phyloP scores from a whole-genome alignment of 2,888 invertebrate genomes.

The Labia minor region DNA sequence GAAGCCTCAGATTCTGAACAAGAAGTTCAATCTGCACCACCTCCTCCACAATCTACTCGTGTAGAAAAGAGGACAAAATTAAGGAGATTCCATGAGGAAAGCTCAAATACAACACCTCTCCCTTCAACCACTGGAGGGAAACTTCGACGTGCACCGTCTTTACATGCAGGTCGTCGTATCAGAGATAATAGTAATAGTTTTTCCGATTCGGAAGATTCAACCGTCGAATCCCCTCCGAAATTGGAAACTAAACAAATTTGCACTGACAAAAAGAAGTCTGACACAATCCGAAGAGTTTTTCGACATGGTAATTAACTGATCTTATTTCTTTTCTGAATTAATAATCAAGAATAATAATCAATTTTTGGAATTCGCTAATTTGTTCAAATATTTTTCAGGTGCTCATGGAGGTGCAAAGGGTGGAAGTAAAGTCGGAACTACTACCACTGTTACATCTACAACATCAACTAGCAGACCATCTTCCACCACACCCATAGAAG shows the following conservation, averaged over 20 bases:
- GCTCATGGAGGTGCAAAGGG: conserved; percentile 28
- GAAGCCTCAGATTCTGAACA: not conserved
- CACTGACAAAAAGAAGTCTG: conserved; percentile 60
- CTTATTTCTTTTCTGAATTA: no score
- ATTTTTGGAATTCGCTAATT: no score
- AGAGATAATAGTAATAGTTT: not conserved
- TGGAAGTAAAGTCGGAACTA: conserved; percentile 32
- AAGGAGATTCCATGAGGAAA: not conserved
- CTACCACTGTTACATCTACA: not conserved
- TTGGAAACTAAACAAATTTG: conserved; percentile 41
- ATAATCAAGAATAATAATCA: no score
- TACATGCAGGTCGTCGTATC: not conserved
- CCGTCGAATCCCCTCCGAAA: conserved; percentile 36
- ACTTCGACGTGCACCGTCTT: not conserved
- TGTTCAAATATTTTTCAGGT: not conserved
- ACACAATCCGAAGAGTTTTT: conserved; percentile 55
- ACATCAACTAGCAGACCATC: not conserved
- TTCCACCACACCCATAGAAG: not conserved
- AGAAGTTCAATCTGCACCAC: not conserved
- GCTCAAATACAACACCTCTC: not conserved
- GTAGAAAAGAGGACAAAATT: not conserved
- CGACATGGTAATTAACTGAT: conserved; percentile 38
- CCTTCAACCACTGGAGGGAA: not conserved
- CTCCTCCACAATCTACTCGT: not conserved
- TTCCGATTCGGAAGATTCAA: not conserved